These are phyloP conservation scores for Brachycybe producta DNA, from an alignment of 2,888 invertebrate genomes.

Conservation along the genomic window DNA sequence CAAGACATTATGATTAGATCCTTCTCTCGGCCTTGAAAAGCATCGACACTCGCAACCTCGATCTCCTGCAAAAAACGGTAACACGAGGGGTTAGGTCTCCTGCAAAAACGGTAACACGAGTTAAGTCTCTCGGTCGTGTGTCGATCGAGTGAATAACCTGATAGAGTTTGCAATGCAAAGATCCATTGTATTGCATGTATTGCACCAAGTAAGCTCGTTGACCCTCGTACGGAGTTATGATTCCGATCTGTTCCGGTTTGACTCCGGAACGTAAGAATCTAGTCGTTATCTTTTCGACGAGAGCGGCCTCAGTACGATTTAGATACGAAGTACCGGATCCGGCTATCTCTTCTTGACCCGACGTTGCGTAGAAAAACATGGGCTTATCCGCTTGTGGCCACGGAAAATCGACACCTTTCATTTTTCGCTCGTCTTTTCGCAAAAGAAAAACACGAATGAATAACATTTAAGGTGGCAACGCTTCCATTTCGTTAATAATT, in stretches of 20 bases:
- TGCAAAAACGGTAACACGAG: neutral
- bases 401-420: slow-evolving; percentile 85
- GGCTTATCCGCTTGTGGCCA: slow-evolving; percentile 95
- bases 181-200: slow-evolving; percentile 98
- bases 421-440: slow-evolving; percentile 70
- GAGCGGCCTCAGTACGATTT: slow-evolving; percentile 95
- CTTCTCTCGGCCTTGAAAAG: slow-evolving; percentile 97
- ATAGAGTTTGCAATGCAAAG: slow-evolving; percentile 89
- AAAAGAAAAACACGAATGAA: slow-evolving; percentile 12
- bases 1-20: slow-evolving; percentile 99
- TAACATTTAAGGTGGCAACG: neutral
- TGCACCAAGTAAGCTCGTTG: slow-evolving; percentile 93
- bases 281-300: slow-evolving; percentile 95
- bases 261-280: slow-evolving; percentile 87
- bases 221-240: slow-evolving; percentile 98
- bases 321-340: slow-evolving; percentile 97
- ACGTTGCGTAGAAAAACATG: slow-evolving; percentile 96
- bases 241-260: slow-evolving; percentile 94
- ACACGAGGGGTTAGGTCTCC: slow-evolving; percentile 10
- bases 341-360: slow-evolving; percentile 95
- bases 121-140: neutral
- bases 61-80: slow-evolving; percentile 60
- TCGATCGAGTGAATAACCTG: too few relatives aligned
- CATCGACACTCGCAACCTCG: slow-evolving; percentile 98
- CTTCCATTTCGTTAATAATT: too few relatives aligned